Evolutionary conservation across 2,888 invertebrate genomes (phyloP).

Genomic region (Deilephila porcellus): DNA sequence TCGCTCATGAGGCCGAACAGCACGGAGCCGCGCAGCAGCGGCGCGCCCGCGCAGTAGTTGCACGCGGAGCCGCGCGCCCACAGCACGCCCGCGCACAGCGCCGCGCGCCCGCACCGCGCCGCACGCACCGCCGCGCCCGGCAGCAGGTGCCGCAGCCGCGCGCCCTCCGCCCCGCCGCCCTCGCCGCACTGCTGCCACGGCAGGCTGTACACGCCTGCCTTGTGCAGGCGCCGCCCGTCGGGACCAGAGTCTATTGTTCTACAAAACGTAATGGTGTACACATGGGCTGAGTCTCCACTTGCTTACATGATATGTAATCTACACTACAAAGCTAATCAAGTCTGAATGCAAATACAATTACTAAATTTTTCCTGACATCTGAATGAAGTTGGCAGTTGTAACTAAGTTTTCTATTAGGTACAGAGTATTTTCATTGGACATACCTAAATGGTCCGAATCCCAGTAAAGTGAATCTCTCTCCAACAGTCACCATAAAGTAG

Average conservation of each 20-base stretch:
- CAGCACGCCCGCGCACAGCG: constrained; percentile 53
- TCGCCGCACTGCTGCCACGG: constrained; percentile 42
- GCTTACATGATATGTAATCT: too few relatives aligned
- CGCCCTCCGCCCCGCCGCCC: constrained; percentile 41
- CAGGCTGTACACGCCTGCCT: constrained; percentile 44
- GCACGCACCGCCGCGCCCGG: constrained; percentile 37
- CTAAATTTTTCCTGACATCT: background rate
- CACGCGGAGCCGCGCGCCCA: constrained; percentile 52
- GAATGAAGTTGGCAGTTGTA: background rate
- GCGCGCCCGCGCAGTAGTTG: constrained; percentile 68
- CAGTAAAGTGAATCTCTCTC: constrained; percentile 61
- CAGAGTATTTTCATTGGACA: background rate
- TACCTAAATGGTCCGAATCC: constrained; percentile 70
- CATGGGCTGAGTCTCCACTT: too few relatives aligned
- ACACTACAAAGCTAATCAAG: too few relatives aligned
- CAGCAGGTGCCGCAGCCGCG: constrained; percentile 49
- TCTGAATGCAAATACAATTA: background rate
- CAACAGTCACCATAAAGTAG: constrained; percentile 59
- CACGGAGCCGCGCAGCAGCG: constrained; percentile 53
- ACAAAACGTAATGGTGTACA: constrained; percentile 27
- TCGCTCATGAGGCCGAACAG: constrained; percentile 62
- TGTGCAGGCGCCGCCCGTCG: constrained; percentile 47
- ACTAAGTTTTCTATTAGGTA: background rate
- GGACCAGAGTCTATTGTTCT: constrained; percentile 47
- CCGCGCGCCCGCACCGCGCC: constrained; percentile 39